Conservation (phyloP, 2,113 vertebrate genomes). For the Chloroceryle aenea region DNA sequence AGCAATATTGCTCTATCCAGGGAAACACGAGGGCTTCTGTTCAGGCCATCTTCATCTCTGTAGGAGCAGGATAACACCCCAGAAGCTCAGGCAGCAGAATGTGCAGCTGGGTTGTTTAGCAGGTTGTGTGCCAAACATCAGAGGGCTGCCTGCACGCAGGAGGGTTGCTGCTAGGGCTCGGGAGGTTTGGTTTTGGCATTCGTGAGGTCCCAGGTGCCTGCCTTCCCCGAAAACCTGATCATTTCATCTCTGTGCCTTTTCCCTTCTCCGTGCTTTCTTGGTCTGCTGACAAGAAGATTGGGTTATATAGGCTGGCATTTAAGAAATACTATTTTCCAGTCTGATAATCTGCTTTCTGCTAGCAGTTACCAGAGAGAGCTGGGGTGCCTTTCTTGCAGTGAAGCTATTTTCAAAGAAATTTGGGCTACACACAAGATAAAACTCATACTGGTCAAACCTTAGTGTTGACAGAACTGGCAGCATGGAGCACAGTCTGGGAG, state of each 20-base stretch:
- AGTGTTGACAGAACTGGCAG: background rate
- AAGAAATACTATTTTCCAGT: slow-evolving; percentile 60
- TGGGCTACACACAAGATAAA: background rate
- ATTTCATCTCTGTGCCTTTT: slow-evolving; percentile 22
- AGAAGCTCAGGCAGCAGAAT: background rate
- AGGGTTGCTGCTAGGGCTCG: background rate
- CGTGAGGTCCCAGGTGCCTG: background rate
- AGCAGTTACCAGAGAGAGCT: background rate
- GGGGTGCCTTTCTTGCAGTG: background rate
- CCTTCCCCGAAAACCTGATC: background rate
- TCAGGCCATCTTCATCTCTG: background rate
- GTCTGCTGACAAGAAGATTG: slow-evolving; percentile 40
- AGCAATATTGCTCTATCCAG: background rate
- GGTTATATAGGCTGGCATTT: slow-evolving; percentile 57
- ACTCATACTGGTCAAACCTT: background rate
- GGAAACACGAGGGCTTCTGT: background rate
- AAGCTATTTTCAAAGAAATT: background rate
- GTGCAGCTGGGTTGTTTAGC: background rate
- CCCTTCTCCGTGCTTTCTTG: slow-evolving; percentile 1
- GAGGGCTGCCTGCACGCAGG: background rate
- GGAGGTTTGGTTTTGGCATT: rapidly evolving
- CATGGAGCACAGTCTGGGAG: background rate
- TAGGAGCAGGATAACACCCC: background rate
- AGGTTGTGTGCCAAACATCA: background rate
- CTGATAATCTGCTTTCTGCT: slow-evolving; percentile 41